Conservation (phyloP, 2,888 invertebrate species). For the Neelides folsomi region DNA sequence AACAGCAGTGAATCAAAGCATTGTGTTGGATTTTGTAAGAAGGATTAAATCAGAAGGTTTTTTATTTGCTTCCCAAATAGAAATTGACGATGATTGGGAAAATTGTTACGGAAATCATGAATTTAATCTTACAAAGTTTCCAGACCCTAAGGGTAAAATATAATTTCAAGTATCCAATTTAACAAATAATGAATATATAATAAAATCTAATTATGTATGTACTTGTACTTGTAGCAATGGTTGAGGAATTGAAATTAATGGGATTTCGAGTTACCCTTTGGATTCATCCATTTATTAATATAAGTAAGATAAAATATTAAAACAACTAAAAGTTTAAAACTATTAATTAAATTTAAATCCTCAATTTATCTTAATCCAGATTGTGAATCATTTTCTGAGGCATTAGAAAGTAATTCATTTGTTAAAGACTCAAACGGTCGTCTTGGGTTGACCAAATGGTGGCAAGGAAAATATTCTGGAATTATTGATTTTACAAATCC, state of each 20-base stretch:
- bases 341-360: too few species aligned
- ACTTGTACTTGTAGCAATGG: conserved; percentile 21
- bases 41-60: conserved; percentile 19
- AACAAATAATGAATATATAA: not conserved
- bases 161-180: not conserved
- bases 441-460: conserved; percentile 38
- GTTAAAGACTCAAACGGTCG: conserved; percentile 38
- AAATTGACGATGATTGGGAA: conserved; percentile 83
- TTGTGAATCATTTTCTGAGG: too few species aligned
- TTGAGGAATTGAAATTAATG: conserved; percentile 34
- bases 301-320: conserved; percentile 19
- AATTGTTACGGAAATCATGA: conserved; percentile 66
- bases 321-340: too few species aligned
- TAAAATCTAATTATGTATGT: too few species aligned
- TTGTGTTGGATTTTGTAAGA: conserved; percentile 18
- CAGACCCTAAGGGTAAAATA: conserved; percentile 37
- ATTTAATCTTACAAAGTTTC: conserved; percentile 57
- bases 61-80: conserved; percentile 46
- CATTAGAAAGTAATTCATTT: conserved; percentile 47
- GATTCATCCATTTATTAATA: conserved; percentile 75
- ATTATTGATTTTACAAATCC: conserved; percentile 61
- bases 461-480: conserved; percentile 42
- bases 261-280: conserved; percentile 67
- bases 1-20: conserved; percentile 7
- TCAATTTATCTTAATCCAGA: too few species aligned